Evolutionary conservation across 2,888 invertebrate genomes (phyloP).

Genomic region (Limnephilus marmoratus): DNA sequence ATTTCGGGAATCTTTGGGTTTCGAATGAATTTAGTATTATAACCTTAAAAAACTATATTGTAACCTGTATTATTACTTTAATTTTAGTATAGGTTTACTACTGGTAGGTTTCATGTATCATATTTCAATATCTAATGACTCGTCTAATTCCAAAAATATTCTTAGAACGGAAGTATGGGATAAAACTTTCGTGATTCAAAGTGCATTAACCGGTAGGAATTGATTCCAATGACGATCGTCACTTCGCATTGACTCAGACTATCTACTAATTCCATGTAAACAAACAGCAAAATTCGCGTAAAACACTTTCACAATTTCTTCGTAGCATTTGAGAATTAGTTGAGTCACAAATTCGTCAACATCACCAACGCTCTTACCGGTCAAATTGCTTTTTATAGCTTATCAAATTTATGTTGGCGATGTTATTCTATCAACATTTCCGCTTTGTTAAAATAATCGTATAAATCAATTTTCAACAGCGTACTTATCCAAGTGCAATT

Average conservation of each 20-base stretch:
- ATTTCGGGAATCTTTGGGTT: too few relatives aligned
- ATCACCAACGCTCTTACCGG: neutral
- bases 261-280: slow-evolving; percentile 41
- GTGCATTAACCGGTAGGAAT: neutral
- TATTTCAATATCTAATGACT: neutral
- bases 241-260: neutral
- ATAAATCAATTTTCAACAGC: too few relatives aligned
- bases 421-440: too few relatives aligned
- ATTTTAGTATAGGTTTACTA: too few relatives aligned
- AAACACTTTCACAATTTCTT: slow-evolving; percentile 64
- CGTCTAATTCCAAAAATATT: neutral
- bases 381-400: neutral
- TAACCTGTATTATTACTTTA: too few relatives aligned
- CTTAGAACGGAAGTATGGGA: neutral
- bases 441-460: too few relatives aligned
- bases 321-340: slow-evolving; percentile 49
- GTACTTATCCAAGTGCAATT: too few relatives aligned
- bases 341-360: slow-evolving; percentile 55
- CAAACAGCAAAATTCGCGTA: slow-evolving; percentile 56
- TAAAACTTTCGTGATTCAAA: slow-evolving; percentile 20
- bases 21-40: too few relatives aligned
- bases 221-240: neutral
- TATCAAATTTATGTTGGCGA: neutral
- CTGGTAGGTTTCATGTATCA: neutral
- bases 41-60: too few relatives aligned